phyloP scores from a whole-genome alignment of 2,888 invertebrate genomes.

The Netelia virgata region DNA sequence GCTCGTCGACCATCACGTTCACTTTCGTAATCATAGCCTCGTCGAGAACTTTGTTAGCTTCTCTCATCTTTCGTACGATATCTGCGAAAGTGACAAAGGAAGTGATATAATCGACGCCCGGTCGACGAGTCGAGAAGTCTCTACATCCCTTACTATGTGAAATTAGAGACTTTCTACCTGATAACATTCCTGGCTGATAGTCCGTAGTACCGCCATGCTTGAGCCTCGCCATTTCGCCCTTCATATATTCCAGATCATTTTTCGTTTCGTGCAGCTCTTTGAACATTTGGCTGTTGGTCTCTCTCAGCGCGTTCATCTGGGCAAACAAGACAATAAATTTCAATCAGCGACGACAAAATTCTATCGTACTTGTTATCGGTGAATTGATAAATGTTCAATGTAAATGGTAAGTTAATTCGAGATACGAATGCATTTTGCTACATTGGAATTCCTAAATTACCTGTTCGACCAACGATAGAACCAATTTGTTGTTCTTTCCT shows the following conservation, averaged over 20 bases:
- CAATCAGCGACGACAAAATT: not conserved
- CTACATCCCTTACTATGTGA: conserved; percentile 31
- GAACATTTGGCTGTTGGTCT: conserved; percentile 91
- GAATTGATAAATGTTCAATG: conserved; percentile 1
- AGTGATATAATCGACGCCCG: not conserved
- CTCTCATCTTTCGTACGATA: conserved; percentile 83
- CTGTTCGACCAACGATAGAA: conserved; percentile 90
- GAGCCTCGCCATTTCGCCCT: conserved; percentile 78
- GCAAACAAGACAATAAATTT: conserved; percentile 20
- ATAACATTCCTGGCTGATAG: conserved; percentile 84
- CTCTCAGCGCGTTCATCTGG: conserved; percentile 87
- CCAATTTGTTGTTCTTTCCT: conserved; percentile 87
- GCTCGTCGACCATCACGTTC: conserved; percentile 79
- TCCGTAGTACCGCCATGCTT: conserved; percentile 78
- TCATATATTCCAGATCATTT: conserved; percentile 86
- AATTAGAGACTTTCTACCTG: conserved; percentile 76
- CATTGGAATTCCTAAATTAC: conserved; percentile 86
- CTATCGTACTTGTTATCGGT: too few relatives aligned
- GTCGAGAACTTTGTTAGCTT: conserved; percentile 82
- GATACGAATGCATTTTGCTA: not conserved
- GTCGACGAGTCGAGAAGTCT: too few relatives aligned
- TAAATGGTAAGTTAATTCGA: too few relatives aligned
- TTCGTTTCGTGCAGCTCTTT: conserved; percentile 91
- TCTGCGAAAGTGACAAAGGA: conserved; percentile 72
- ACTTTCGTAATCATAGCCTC: conserved; percentile 81